Base-by-base conservation (phyloP, 1,140 invertebrate species). In the Delia radicum region DNA sequence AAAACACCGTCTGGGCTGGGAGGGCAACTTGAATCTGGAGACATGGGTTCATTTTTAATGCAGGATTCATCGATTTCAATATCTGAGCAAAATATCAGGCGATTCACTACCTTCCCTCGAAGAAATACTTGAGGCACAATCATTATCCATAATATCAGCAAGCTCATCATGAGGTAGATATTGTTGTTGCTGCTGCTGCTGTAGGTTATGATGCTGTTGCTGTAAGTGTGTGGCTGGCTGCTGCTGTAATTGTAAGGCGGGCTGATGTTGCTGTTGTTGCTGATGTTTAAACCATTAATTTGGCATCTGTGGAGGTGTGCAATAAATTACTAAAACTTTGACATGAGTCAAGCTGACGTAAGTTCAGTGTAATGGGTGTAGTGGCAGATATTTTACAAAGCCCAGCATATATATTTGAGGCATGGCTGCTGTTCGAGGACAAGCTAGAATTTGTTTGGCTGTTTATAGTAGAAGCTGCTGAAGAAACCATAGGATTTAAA, bases 1-100 rank as follows among this genome's bases (percentile, higher is more conserved):
- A 5, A 55, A 29, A 79, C 77, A 71, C 81, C 83, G 13, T 79
- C 87, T 13, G 91, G 90, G 75, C 91, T 91, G 69, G 90, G 89
- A 3, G 91, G 89, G 79, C 89, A 91, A 73, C 91, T 92, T 62
- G 91, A 93, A 46, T 89, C 88, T 3, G 91, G 91, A 73, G 92
- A 93, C 77, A 92, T 88, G 31, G 92, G 92, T 81, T 94, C 92
- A 33, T 91, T 89, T 86, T 93, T 94, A 67, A 93, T 92, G 69
- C 87, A 85, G 28, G 87, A 82, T 28, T 87, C 88, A 76, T 90
- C 88, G 76, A 89, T 83, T 77, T 86, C 83, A 29, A 86, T 83
- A 67, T 86, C 82, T 0, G 83, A 85, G 74, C 82, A 82, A 1
- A n/a, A 84, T 79, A 42, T 84, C 80, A n/a, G 83, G 82, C 15